Conservation (phyloP, 2,113 vertebrate species). For the Nematolebias whitei region DNA sequence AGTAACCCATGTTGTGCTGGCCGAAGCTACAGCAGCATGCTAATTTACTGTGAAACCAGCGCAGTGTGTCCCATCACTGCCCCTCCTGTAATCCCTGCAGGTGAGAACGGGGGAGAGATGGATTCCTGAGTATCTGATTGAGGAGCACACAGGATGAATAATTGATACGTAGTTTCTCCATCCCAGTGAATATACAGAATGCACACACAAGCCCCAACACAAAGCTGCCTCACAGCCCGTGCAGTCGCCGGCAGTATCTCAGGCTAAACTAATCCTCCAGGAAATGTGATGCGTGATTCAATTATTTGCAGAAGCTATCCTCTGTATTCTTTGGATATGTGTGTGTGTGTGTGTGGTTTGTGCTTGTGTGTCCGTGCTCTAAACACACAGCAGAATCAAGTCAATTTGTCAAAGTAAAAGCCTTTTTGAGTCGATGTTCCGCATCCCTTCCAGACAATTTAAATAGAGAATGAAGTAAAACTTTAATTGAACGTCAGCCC, state of each 20-base stretch:
- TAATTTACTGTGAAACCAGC: constrained; percentile 46
- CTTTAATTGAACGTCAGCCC: background rate
- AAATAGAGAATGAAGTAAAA: constrained; percentile 1
- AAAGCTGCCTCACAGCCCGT: constrained; percentile 42
- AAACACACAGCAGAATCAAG: constrained; percentile 37
- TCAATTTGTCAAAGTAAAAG: constrained; percentile 54
- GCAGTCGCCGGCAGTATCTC: constrained; percentile 42
- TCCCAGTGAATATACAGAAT: constrained; percentile 47
- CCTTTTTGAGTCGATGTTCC: constrained; percentile 30
- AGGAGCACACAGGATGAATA: constrained; percentile 70
- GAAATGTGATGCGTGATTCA: constrained; percentile 69
- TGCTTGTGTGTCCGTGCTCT: constrained; percentile 27
- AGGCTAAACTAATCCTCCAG: constrained; percentile 65
- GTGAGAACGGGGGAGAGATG: constrained; percentile 52
- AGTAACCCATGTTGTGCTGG: constrained; percentile 21
- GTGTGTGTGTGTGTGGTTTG: constrained; percentile 4
- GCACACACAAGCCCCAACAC: too few relatives aligned
- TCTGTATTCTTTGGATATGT: constrained; percentile 4
- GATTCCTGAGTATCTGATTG: constrained; percentile 69
- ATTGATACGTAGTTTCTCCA: constrained; percentile 63
- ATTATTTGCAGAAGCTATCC: constrained; percentile 48
- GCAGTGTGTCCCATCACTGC: constrained; percentile 38
- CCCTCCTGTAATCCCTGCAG: constrained; percentile 63
- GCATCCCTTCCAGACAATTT: constrained; percentile 10
- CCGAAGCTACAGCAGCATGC: constrained; percentile 49